Conservation (phyloP, 2,888 invertebrate genomes). For the Neoitamus cyanurus region DNA sequence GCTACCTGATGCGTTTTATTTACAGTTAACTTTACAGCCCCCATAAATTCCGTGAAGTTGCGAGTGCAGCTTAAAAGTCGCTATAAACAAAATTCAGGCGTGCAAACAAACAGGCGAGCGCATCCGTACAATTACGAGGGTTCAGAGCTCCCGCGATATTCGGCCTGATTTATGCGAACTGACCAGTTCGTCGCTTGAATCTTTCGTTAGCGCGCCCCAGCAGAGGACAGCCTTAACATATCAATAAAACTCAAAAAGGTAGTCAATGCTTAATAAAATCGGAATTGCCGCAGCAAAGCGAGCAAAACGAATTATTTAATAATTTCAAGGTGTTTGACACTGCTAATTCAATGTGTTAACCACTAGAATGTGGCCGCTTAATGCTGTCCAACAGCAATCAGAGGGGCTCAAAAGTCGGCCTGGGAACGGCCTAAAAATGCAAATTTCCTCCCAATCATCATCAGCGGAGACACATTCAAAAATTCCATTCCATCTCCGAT, state of each 20-base stretch:
- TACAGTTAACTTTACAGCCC: not conserved
- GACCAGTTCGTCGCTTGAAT: not conserved
- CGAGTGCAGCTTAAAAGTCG: not conserved
- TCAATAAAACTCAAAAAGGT: slow-evolving; percentile 13
- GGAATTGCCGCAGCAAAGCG: not conserved
- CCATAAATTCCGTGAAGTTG: not conserved
- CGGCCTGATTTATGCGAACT: not conserved
- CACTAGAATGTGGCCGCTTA: slow-evolving; percentile 36
- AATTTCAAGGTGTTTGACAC: slow-evolving; percentile 48
- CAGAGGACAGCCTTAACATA: not conserved
- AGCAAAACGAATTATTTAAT: slow-evolving; percentile 13
- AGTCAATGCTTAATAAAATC: slow-evolving; percentile 24
- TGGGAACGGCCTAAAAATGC: slow-evolving; percentile 43
- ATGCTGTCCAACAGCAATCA: slow-evolving; percentile 36
- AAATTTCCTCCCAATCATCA: slow-evolving; percentile 48
- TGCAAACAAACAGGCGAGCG: not conserved
- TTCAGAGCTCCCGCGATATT: not conserved
- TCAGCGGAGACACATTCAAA: slow-evolving; percentile 43
- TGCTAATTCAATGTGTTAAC: slow-evolving; percentile 48
- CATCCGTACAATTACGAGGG: not conserved
- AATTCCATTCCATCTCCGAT: slow-evolving; percentile 45
- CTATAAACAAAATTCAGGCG: slow-evolving; percentile 5
- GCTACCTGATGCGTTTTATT: not conserved
- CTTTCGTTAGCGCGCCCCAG: not conserved
- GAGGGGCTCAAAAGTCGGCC: slow-evolving; percentile 23